phyloP scores from a whole-genome alignment of 2,113 vertebrate species.

The Tragelaphus buxtoni region DNA sequence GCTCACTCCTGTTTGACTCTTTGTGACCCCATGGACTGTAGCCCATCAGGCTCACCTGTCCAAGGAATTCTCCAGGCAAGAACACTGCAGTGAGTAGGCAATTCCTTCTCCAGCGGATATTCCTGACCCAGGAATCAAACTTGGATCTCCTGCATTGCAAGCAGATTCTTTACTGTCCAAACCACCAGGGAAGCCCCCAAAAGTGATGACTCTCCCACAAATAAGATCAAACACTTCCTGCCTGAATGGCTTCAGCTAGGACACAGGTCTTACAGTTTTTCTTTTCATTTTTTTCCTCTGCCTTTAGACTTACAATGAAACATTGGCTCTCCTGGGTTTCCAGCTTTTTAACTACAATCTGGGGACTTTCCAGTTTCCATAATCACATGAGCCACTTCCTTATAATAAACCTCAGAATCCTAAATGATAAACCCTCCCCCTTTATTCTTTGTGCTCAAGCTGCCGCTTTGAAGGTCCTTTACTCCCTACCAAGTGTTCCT shows the following conservation, averaged over 20 bases:
- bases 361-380: neutral
- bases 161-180: neutral
- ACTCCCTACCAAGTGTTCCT: neutral
- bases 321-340: neutral
- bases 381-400: neutral
- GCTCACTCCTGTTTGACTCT: neutral
- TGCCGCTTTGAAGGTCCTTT: neutral
- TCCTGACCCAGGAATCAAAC: neutral
- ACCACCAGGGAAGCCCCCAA: neutral
- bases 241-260: neutral
- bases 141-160: neutral
- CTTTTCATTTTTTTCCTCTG: neutral
- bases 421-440: neutral
- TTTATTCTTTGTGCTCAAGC: neutral
- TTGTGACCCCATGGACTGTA: neutral
- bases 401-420: neutral
- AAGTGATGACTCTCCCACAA: neutral
- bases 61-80: neutral
- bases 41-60: neutral
- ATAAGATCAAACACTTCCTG: neutral
- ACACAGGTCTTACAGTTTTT: neutral
- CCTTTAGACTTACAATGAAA: neutral
- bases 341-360: neutral
- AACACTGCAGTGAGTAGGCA: neutral
- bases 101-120: neutral